Base-by-base conservation (phyloP, 2,797 vertebrate genomes). In the Fratercula arctica region DNA sequence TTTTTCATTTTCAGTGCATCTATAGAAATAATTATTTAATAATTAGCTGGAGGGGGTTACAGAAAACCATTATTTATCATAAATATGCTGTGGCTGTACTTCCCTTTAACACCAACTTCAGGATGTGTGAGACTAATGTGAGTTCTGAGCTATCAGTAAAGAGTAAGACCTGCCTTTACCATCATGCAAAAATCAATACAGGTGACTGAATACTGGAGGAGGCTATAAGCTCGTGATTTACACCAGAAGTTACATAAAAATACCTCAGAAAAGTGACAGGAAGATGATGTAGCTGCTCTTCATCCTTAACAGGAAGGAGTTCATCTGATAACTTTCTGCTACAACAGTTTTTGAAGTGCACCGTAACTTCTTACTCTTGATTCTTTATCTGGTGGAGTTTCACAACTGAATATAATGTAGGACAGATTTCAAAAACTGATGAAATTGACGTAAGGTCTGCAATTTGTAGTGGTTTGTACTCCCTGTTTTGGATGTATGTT, bases 291-390 rank as follows among this genome's bases (percentile, higher is more conserved):
- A 84, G 53, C 33, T 66, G 79, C 95, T 92, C 50, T 84, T 95
- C 61, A 81, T 76, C 67, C 80, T 31, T 89, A 64, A 93, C 94
- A 95, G 95, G 94, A 97, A 96, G 77, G 45, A 93, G n/a, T 13
- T 23, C 10, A 94, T 87, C 87, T 93, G 91, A 93, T 95, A 89
- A 90, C 70, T 77, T 92, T 85, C 31, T 89, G 9, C 35, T 81
- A 13, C 26, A 48, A 1, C 29, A 19, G 53, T 31, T 85, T 87
- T 79, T 84, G 39, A 79, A 79, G 56, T 33, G 46, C 80, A 79
- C 10, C 19, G 3, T 86, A 61, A 51, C 48, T 72, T 93, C 61
- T 88, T 86, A 28, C n/a, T 93, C 63, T 76, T 23, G 41, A 1
- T 67, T 68, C 60, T 85, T 84, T 54, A 51, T 72, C 18, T 95